Conservation (phyloP, 2,113 vertebrate species). For the Pteropus alecto region DNA sequence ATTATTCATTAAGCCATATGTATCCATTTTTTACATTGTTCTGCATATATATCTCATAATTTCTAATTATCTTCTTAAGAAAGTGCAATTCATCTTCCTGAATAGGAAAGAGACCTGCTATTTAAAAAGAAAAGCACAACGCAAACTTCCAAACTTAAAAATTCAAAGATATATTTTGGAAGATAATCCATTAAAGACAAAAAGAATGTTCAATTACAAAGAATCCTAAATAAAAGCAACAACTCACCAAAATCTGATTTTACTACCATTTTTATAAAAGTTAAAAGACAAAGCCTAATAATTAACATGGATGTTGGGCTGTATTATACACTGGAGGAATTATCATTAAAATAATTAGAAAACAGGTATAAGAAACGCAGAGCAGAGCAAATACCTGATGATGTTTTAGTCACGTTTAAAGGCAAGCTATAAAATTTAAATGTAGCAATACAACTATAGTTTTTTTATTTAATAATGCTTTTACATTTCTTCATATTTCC, state of each 20-base stretch:
- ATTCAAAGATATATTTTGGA: not conserved
- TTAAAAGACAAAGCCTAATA: conserved; percentile 14
- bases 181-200: not conserved
- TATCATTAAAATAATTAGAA: not conserved
- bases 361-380: not conserved
- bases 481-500: not conserved
- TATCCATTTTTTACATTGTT: not conserved
- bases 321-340: not conserved
- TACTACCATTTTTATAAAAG: not conserved
- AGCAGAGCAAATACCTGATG: not conserved
- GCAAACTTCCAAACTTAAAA: conserved; percentile 14
- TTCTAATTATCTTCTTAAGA: not conserved
- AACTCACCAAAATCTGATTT: not conserved
- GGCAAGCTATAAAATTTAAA: not conserved
- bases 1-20: not conserved
- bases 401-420: conserved; percentile 13
- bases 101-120: not conserved
- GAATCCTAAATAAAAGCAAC: conserved; percentile 34
- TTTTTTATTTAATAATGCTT: not conserved
- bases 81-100: not conserved
- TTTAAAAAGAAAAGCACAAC: not conserved
- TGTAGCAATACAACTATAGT: not conserved
- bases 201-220: not conserved
- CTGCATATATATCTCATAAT: not conserved
- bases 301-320: not conserved